phyloP scores from a whole-genome alignment of 2,113 vertebrate genomes.

The Labeo rohita region DNA sequence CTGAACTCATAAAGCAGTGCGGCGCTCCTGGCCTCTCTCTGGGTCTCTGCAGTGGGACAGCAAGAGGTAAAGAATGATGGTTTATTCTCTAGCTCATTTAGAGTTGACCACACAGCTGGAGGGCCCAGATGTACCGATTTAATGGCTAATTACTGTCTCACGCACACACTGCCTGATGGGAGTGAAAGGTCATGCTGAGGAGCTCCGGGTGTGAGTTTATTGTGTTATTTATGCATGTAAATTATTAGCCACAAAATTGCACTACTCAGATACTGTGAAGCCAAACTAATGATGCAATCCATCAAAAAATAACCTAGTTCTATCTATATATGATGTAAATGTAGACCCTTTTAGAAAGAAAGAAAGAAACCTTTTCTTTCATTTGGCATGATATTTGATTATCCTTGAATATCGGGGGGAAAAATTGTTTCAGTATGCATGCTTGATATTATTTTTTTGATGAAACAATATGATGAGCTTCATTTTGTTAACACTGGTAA shows the following conservation, averaged over 20 bases:
- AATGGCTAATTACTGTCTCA: conserved; percentile 62
- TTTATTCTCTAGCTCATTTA: conserved; percentile 49
- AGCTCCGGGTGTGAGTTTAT: conserved; percentile 43
- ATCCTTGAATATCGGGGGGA: not conserved
- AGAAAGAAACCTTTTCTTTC: not conserved
- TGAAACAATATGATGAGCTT: not conserved
- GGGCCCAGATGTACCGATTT: conserved; percentile 59
- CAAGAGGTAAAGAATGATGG: conserved; percentile 41
- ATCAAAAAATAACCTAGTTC: conserved; percentile 46
- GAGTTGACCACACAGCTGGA: conserved; percentile 60
- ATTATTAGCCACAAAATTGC: conserved; percentile 56
- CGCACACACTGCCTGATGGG: conserved; percentile 47
- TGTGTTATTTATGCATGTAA: conserved; percentile 56
- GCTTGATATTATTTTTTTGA: not conserved
- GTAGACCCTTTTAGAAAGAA: not conserved
- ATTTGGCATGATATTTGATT: not conserved
- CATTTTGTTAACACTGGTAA: not conserved
- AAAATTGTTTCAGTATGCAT: not conserved
- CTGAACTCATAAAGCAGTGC: conserved; percentile 47
- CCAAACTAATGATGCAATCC: conserved; percentile 58
- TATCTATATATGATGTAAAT: not conserved
- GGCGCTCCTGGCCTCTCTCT: conserved; percentile 30
- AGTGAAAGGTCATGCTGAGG: conserved; percentile 49
- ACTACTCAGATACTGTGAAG: conserved; percentile 47
- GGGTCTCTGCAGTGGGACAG: conserved; percentile 42